Evolutionary conservation across 2,113 vertebrate species (phyloP).

Genomic region (Pogona vitticeps): DNA sequence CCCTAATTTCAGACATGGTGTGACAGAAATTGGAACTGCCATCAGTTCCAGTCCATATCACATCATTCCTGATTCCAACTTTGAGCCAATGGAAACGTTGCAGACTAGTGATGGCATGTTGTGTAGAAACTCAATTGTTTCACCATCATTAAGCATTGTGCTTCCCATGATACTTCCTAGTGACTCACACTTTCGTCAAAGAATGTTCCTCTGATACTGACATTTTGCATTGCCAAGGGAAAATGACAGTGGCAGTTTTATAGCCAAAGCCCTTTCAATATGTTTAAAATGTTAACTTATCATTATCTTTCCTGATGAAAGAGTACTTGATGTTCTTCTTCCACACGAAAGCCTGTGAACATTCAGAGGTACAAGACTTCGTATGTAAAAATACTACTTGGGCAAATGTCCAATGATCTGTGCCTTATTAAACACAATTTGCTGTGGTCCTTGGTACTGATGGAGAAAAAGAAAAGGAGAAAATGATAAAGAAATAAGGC

Average conservation of each 20-base stretch:
- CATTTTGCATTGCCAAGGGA: constrained; percentile 23
- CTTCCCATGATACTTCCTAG: constrained; percentile 23
- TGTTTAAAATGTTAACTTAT: not conserved
- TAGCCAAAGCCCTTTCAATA: not conserved
- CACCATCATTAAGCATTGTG: not conserved
- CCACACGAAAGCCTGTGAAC: not conserved
- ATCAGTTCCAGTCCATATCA: not conserved
- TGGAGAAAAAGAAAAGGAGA: constrained; percentile 8
- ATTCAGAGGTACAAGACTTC: constrained; percentile 31
- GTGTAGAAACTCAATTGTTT: constrained; percentile 39
- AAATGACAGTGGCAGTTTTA: not conserved
- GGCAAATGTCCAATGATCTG: constrained; percentile 47
- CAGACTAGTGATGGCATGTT: constrained; percentile 4
- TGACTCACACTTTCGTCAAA: constrained; percentile 23
- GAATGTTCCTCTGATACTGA: constrained; percentile 9
- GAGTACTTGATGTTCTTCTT: not conserved
- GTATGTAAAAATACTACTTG: constrained; percentile 16
- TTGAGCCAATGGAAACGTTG: not conserved
- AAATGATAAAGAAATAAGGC: not conserved
- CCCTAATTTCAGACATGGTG: not conserved
- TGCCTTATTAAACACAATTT: constrained; percentile 32
- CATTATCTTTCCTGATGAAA: constrained; percentile 20
- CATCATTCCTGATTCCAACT: not conserved
- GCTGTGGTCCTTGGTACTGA: constrained; percentile 1
- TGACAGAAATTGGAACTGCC: not conserved